Base-by-base conservation (phyloP, 2,888 invertebrate species). In the Lepidocyrtinus sp. region DNA sequence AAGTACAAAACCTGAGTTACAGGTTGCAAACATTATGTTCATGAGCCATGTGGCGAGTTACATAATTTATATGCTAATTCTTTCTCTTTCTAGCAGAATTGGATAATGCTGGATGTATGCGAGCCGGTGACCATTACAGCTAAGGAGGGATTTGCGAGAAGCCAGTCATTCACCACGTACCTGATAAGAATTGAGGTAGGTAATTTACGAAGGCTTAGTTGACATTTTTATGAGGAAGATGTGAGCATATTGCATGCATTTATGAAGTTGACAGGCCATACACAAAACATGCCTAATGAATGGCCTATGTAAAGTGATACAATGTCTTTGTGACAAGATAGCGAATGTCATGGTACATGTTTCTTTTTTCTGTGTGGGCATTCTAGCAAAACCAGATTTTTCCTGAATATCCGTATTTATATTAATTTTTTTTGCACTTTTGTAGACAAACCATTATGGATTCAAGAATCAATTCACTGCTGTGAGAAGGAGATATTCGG, bases 101-200 rank as follows among this genome's bases (percentile, higher is more conserved):
- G 70, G 68, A 81, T 84, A 50, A 80, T 80, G 36, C 75, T 86
- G 64, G 86, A 85, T 67, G 82, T 86, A 5, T 80, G 81, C 12
- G 86, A 86, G 70, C 86, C 86, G 1, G 85, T 86, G n/a, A 86
- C 86, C 15, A 85, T 86, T 46, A 86, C 86, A 9, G 82, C 85
- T 0, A 83, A 82, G 24, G 84, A 86, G 46, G 69, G 68, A 59
- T 73, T 78, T 65, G 79, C 70, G 9, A 62, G 72, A 69, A 69
- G 79, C 17, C 80, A 77, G 19, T 82, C 83, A 15, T 83, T 85
- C 61, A 86, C 86, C 1, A 79, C 85, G 21, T 86, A 85, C 70
- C 81, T 84, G 61, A 83, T 86, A 74, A 75, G 83, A 36, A 77
- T 85, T 81, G 84, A 86, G 84, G 86, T 86, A 82, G 80, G 83